Percentiles rank a stretch among this genome's conserved stretches.
These are phyloP conservation scores for Leucophora obtusa DNA, from an alignment of 2,888 invertebrate genomes.

Conservation along the genomic window DNA sequence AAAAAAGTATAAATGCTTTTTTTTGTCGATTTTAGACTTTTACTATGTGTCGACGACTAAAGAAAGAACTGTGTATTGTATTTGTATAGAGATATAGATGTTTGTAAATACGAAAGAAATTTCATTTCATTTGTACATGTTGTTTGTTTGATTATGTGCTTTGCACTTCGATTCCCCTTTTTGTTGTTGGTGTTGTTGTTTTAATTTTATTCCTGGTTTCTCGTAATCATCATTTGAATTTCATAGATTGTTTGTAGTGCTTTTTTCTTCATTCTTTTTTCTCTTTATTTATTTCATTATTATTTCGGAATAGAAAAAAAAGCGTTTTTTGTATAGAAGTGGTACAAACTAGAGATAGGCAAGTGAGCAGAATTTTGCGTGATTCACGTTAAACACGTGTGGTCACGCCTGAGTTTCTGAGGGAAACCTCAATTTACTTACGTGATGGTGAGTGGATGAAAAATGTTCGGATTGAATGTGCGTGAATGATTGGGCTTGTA, in stretches of 20 bases:
- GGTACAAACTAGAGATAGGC: too few relatives aligned
- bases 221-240: slow-evolving; percentile 43
- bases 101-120: slow-evolving; percentile 29
- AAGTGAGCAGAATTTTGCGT: too few relatives aligned
- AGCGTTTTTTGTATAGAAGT: too few relatives aligned
- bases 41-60: slow-evolving; percentile 70
- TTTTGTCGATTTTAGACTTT: slow-evolving; percentile 77
- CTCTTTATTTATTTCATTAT: not conserved
- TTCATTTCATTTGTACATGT: not conserved
- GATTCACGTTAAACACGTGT: too few relatives aligned
- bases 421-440: too few relatives aligned
- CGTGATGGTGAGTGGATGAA: too few relatives aligned
- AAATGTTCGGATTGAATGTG: too few relatives aligned
- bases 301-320: not conserved
- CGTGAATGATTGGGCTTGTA: too few relatives aligned
- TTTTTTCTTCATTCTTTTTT: slow-evolving; percentile 2
- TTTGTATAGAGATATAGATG: slow-evolving; percentile 66
- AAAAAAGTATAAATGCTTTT: slow-evolving; percentile 68
- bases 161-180: slow-evolving; percentile 51
- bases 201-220: slow-evolving; percentile 32
- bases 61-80: slow-evolving; percentile 18
- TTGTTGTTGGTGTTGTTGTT: slow-evolving; percentile 19
- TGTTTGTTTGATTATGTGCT: slow-evolving; percentile 42
- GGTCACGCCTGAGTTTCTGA: too few relatives aligned
- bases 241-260: slow-evolving; percentile 30